Conservation (phyloP, 2,113 vertebrate species). For the Okapia johnstoni region DNA sequence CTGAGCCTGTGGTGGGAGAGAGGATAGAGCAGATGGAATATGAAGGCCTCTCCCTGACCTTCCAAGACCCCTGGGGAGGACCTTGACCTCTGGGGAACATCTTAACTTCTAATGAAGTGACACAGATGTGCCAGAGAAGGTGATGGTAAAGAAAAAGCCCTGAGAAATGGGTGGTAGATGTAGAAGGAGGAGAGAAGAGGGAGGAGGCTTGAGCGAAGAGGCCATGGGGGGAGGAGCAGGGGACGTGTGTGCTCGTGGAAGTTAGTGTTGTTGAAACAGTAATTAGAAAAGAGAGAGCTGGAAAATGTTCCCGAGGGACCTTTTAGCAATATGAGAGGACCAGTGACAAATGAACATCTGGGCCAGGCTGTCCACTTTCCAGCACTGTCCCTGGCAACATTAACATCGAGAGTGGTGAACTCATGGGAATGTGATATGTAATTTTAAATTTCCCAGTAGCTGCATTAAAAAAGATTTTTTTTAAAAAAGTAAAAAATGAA, state of each 20-base stretch:
- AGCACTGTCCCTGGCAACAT: neutral
- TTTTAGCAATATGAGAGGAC: neutral
- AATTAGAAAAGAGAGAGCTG: neutral
- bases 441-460: neutral
- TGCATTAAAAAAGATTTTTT: neutral
- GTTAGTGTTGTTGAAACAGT: neutral
- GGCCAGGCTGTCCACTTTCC: neutral
- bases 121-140: neutral
- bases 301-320: neutral
- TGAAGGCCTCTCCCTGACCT: neutral
- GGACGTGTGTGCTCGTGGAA: too few relatives aligned
- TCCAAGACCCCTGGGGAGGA: neutral
- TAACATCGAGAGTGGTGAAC: neutral
- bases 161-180: neutral
- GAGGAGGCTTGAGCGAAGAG: neutral
- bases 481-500: neutral
- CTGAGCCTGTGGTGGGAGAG: neutral
- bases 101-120: neutral
- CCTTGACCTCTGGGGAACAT: neutral
- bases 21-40: accelerated
- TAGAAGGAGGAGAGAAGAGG: neutral
- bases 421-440: neutral
- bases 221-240: accelerated
- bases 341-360: neutral
- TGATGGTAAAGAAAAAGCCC: neutral